phyloP scores from a whole-genome alignment of 2,113 vertebrate species.

The Cathartes aura region DNA sequence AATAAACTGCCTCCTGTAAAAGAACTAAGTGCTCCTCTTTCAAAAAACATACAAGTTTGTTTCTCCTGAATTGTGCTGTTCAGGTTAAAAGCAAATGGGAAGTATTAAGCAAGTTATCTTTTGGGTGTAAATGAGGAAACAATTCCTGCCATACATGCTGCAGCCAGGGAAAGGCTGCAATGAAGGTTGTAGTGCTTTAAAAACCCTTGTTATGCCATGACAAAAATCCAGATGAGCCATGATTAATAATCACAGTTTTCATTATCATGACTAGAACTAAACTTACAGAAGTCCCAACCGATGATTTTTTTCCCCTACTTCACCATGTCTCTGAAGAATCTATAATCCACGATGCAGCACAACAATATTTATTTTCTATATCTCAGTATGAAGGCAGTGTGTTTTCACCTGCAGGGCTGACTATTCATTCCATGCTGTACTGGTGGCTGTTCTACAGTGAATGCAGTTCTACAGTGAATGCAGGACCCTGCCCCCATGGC shows the following conservation, averaged over 20 bases:
- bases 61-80: neutral
- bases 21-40: neutral
- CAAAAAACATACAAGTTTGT: neutral
- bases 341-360: neutral
- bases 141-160: neutral
- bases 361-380: neutral
- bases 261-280: neutral
- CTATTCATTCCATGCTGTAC: neutral
- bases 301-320: neutral
- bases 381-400: constrained; percentile 37
- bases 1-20: neutral
- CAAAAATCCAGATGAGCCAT: neutral
- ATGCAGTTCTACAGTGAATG: neutral
- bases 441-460: neutral
- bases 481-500: neutral
- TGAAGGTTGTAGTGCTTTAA: neutral
- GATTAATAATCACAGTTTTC: neutral
- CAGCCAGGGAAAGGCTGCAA: neutral
- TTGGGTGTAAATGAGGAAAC: neutral
- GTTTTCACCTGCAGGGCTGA: constrained; percentile 39
- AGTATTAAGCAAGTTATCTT: neutral
- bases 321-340: neutral
- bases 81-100: neutral
- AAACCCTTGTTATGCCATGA: neutral
- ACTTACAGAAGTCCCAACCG: neutral